Evolutionary conservation across 2,888 invertebrate genomes (phyloP).

Genomic region (Drosophila recens): DNA sequence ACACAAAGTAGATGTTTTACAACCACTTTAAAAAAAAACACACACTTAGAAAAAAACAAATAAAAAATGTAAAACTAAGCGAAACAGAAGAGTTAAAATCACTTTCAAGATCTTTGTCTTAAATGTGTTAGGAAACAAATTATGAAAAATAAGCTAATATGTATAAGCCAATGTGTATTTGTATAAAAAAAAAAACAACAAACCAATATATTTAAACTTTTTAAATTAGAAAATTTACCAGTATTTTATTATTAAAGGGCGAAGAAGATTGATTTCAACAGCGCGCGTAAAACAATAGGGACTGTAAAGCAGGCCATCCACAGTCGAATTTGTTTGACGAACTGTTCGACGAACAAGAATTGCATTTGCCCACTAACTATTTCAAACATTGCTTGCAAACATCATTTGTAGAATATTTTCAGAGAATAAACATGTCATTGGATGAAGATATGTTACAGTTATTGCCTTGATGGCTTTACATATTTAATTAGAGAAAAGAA

Average conservation of each 20-base stretch:
- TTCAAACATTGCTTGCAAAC: too few species aligned
- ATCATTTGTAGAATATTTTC: too few species aligned
- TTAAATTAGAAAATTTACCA: conserved; percentile 46
- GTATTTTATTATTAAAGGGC: neutral
- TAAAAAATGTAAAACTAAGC: conserved; percentile 45
- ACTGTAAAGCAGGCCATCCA: too few species aligned
- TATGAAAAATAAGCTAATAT: conserved; percentile 58
- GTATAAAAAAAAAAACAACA: conserved; percentile 52
- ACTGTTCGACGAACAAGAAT: too few species aligned
- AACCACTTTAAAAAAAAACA: conserved; percentile 21
- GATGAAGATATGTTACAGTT: too few species aligned
- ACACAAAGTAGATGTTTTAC: conserved; percentile 53
- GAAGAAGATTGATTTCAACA: too few species aligned
- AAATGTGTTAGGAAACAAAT: conserved; percentile 66
- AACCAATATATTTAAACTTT: conserved; percentile 69
- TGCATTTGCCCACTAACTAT: too few species aligned
- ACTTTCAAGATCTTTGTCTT: conserved; percentile 65
- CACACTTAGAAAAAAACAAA: conserved; percentile 21
- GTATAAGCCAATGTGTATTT: conserved; percentile 70
- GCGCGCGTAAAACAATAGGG: too few species aligned
- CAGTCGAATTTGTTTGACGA: too few species aligned
- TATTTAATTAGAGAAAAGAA: too few species aligned
- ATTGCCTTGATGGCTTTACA: too few species aligned
- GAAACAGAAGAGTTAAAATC: conserved; percentile 42
- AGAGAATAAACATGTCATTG: too few species aligned